These are phyloP conservation scores for Idris sp. DNA, from an alignment of 1,140 invertebrate genomes.

Conservation along the genomic window DNA sequence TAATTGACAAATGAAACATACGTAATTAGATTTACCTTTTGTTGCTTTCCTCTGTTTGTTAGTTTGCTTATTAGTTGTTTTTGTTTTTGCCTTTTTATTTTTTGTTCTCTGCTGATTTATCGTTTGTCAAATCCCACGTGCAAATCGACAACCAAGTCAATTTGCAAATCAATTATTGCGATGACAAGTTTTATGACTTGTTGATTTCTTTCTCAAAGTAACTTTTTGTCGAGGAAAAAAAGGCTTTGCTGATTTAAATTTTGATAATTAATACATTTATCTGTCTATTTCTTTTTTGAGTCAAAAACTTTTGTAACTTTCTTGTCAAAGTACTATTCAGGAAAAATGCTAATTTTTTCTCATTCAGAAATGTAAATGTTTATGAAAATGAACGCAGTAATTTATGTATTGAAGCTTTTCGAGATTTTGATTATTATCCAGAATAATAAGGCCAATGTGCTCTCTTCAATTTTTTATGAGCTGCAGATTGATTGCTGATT, in stretches of 20 bases:
- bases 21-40: constrained; percentile 44
- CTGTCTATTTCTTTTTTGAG: too few species aligned
- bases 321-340: too few species aligned
- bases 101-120: constrained; percentile 4
- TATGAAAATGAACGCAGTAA: too few species aligned
- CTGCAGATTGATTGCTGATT: constrained; percentile 2
- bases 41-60: not conserved
- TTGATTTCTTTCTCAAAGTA: constrained; percentile 22
- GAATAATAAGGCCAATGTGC: not conserved
- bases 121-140: constrained; percentile 1
- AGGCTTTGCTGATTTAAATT: constrained; percentile 39
- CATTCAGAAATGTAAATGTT: too few species aligned
- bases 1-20: constrained; percentile 45
- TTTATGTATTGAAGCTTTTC: too few species aligned
- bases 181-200: constrained; percentile 20
- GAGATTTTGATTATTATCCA: too few species aligned
- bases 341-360: too few species aligned
- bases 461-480: constrained; percentile 2
- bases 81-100: not conserved
- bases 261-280: too few species aligned
- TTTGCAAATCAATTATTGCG: constrained; percentile 29
- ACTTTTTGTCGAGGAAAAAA: constrained; percentile 42
- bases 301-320: too few species aligned
- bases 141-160: constrained; percentile 17
- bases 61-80: constrained; percentile 5